Percentiles rank a stretch among this genome's conserved stretches.
Conservation (phyloP, 1,140 invertebrate genomes). For the Drosophila pseudoananassae region DNA sequence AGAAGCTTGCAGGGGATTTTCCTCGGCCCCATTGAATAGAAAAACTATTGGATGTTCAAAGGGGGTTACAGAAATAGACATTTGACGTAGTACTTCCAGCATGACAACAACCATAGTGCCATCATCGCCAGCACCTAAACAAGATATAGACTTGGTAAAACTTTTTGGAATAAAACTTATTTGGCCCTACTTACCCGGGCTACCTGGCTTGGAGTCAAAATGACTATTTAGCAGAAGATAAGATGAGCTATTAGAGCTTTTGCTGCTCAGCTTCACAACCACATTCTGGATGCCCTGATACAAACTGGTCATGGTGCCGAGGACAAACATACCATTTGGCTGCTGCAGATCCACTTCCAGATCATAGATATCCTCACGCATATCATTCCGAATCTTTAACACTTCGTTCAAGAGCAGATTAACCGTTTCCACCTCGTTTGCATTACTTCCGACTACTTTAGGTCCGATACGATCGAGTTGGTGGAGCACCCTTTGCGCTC, state of each 20-base stretch:
- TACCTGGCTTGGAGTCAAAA: constrained; percentile 94
- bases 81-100: constrained; percentile 90
- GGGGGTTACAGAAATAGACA: constrained; percentile 43
- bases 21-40: constrained; percentile 95
- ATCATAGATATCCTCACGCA: constrained; percentile 57
- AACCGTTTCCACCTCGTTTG: constrained; percentile 87
- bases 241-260: constrained; percentile 55
- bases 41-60: constrained; percentile 87
- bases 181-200: constrained; percentile 84
- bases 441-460: constrained; percentile 87
- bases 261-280: constrained; percentile 89
- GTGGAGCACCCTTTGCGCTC: constrained; percentile 84
- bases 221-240: constrained; percentile 96
- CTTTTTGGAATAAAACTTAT: background rate
- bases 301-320: constrained; percentile 90
- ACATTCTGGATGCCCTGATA: constrained; percentile 91
- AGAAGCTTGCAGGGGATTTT: constrained; percentile 85
- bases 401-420: constrained; percentile 84
- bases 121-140: constrained; percentile 86
- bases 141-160: no score
- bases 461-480: constrained; percentile 89
- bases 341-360: constrained; percentile 82
- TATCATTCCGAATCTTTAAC: constrained; percentile 40
- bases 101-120: constrained; percentile 95
- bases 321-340: constrained; percentile 89